Evolutionary conservation across 2,888 invertebrate genomes (phyloP), one percentile per base, ranked within the genome.

Genomic region (Tachina lurida): DNA sequence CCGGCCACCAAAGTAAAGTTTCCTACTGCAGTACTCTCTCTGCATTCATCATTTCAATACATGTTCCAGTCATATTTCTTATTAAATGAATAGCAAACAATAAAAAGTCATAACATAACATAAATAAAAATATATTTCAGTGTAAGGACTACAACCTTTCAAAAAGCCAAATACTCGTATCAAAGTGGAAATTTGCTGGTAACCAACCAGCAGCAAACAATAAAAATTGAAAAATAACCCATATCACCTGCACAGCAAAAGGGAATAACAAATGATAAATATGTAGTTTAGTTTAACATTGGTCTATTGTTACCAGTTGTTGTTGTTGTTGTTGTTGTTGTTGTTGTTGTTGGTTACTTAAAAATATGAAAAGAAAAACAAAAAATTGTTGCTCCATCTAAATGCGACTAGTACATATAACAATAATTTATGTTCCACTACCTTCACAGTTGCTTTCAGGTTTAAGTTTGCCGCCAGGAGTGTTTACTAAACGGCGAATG

Each of bases 401-500:
- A 49, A 49, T 78, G 60, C 60, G 63, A 79, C 19, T 43, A n/a
- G n/a, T n/a, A n/a, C n/a, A n/a, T n/a, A 19, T 58, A 77, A 52
- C 71, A 71, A 76, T 67, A 65, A 73, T 79, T 82, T 79, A 83
- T 86, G 71, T 79, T 49, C 45, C 60, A 70, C 70, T 83, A 76
- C 71, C 71, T 74, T 62, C 39, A 67, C 19, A 31, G 31, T 31
- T 43, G 56, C 15, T 62, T n/a, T 47, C 68, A 49, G 63, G 63
- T 73, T 65, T 65, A 67, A 39, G 60, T 74, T 78, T 74, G 78
- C 85, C 85, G 65, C 78, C 82, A 82, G 56, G 75, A 75, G 79
- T 86, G 79, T 83, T 86, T 83, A 71, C 86, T 62, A 73, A 83
- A 79, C 45, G 83, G 83, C 76, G 79, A 79, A 79, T 67, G 62